A percentile compares a stretch with the other conserved stretches of the same genome.
Conservation (phyloP, 92 coral and sea anemone genomes). For the Pocillopora meandrina region DNA sequence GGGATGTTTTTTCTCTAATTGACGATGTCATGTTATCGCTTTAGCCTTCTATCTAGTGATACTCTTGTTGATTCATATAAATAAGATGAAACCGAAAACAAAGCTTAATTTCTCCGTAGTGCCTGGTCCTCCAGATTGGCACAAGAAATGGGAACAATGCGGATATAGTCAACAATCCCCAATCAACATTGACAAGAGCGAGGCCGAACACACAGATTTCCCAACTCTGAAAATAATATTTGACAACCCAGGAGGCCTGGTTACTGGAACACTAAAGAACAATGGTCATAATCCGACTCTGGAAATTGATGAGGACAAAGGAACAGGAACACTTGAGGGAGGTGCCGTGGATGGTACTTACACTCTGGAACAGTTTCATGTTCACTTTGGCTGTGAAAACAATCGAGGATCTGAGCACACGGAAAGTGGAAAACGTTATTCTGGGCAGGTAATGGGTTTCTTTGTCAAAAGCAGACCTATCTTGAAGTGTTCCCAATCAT, state of each 20-base stretch:
- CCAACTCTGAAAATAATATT: constrained; percentile 5
- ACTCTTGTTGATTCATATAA: background rate
- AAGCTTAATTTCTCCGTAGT: background rate
- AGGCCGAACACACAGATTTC: background rate
- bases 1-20: no score
- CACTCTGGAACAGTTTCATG: constrained; percentile 41
- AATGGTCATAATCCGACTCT: constrained; percentile 42
- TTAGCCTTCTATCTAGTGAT: background rate
- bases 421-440: background rate
- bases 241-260: constrained; percentile 28
- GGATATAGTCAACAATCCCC: constrained; percentile 39
- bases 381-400: constrained; percentile 45
- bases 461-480: no score
- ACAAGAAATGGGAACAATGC: constrained; percentile 11
- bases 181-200: constrained; percentile 21
- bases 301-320: background rate
- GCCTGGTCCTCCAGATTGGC: constrained; percentile 37
- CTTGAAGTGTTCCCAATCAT: no score
- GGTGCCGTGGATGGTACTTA: constrained; percentile 22
- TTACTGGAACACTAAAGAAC: constrained; percentile 30
- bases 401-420: constrained; percentile 52
- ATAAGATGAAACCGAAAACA: no score
- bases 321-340: constrained; percentile 37
- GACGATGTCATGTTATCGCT: no score
- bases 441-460: constrained; percentile 36